Conservation (phyloP, 2,888 invertebrate species). For the Apotomis betuletana region DNA sequence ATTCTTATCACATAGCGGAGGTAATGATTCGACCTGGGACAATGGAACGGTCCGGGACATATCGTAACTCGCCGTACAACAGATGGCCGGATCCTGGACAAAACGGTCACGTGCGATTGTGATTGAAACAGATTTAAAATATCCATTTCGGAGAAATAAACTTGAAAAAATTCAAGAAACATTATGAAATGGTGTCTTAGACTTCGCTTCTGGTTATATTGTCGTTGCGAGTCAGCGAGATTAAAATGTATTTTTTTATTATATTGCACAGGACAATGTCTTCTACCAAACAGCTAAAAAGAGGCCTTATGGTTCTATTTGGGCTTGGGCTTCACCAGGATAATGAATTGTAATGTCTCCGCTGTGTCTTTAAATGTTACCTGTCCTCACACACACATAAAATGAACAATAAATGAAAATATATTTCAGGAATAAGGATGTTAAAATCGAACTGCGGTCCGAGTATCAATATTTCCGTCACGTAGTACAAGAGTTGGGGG, state of each 20-base stretch:
- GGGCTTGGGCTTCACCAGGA: no score
- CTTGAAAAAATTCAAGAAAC: background rate
- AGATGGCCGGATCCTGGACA: constrained; percentile 56
- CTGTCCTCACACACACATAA: no score
- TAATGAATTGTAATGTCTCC: no score
- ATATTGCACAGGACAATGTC: background rate
- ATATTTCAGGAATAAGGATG: constrained; percentile 11
- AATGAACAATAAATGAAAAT: constrained; percentile 7
- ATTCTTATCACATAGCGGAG: constrained; percentile 69
- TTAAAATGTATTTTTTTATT: background rate
- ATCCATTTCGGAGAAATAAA: constrained; percentile 11
- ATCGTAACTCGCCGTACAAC: constrained; percentile 49
- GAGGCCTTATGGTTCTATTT: no score
- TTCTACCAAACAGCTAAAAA: no score
- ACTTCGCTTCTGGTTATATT: no score
- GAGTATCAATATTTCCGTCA: constrained; percentile 32
- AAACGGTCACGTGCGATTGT: constrained; percentile 62
- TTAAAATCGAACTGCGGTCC: constrained; percentile 7
- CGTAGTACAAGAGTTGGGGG: constrained; percentile 37
- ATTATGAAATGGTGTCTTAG: no score
- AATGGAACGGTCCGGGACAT: constrained; percentile 51
- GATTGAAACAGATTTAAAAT: constrained; percentile 28
- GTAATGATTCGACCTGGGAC: constrained; percentile 65
- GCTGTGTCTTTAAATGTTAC: no score
- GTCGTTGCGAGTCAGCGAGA: no score